Evolutionary conservation across 2,113 vertebrate species (phyloP), one percentile per base, ranked within the genome.

Genomic region (Myrmecobius fasciatus): DNA sequence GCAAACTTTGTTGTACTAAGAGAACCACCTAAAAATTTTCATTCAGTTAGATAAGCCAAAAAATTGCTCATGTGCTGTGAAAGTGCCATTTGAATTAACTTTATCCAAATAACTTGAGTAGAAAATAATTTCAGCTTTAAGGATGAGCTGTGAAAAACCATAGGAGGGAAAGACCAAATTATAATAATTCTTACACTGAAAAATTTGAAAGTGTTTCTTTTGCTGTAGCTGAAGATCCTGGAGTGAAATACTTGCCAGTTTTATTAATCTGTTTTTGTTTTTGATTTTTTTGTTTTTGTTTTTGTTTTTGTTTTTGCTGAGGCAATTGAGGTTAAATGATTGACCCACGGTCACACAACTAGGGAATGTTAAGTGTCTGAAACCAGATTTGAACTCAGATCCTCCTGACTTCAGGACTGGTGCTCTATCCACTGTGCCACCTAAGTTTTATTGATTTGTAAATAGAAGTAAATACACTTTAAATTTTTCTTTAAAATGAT

Each of bases 401-500:
- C n/a, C n/a, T n/a, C n/a, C n/a, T n/a, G n/a, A n/a, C n/a, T n/a
- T n/a, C n/a, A n/a, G n/a, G n/a, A n/a, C n/a, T n/a, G n/a, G n/a
- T n/a, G n/a, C n/a, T n/a, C n/a, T n/a, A n/a, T n/a, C n/a, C n/a
- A n/a, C n/a, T n/a, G n/a, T n/a, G n/a, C n/a, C n/a, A n/a, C n/a
- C n/a, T n/a, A n/a, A n/a, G n/a, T n/a, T n/a, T 51, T 53, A 52
- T 94, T 91, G 93, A 96, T 93, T 91, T 96, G 20, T 43, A 96
- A 95, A 53, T 88, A 10, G 8, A 52, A 95, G 96, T 94, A 10
- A 28, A 93, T 2, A 20, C 56, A 53, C 75, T 95, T 94, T 90
- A 97, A 95, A 97, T 52, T 28, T 46, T 95, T 53, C 46, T 96
- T 97, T 96, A 96, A 94, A 89, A 94, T 67, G 9, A 75, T 93